Evolutionary conservation across 2,888 invertebrate species (phyloP), one percentile per base, ranked within the genome.

Genomic region (Chrysolina haemoptera): DNA sequence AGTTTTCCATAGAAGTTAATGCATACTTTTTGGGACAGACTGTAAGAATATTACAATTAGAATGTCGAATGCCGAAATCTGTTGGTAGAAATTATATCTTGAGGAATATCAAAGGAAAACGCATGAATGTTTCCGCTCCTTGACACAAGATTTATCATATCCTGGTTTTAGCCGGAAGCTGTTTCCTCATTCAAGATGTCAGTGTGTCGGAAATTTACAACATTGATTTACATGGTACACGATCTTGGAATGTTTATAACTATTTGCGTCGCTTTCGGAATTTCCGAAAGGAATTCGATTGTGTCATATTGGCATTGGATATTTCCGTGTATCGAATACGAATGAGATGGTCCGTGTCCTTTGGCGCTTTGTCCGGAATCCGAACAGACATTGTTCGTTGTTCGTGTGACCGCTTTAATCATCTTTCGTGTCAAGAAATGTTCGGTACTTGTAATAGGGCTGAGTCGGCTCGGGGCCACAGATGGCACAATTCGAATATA

Each of bases 231-330:
- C 53, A 53, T 53, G 20, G 53, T 53, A 53, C 53, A 20, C 53
- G 53, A 53, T 53, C 22, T 53, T 20, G 53, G 22, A 53, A 53
- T 53, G 53, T 53, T 53, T 53, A 53, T 20, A 53, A 53, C 53
- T 53, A 53, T 53, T 53, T 20, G 5, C 53, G 53, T 20, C 20
- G 53, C 53, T 53, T 12, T 11, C 11, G 12, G 53, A 53, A 53
- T 53, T 53, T 53, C 53, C 12, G 53, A 53, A 53, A 53, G 53
- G 53, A 53, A 53, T 53, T 53, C 53, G 53, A 53, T 53, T 53
- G 53, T 53, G 53, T 53, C 53, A 53, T 53, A 53, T 53, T 53
- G 53, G 53, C 53, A 20, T 53, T 20, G 20, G 18, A 53, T 53
- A 53, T 53, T 53, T 53, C 53, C 20, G 18, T 20, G 48, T 20